Base-by-base conservation (phyloP, 1,140 invertebrate genomes). In the Listronotus bonariensis region DNA sequence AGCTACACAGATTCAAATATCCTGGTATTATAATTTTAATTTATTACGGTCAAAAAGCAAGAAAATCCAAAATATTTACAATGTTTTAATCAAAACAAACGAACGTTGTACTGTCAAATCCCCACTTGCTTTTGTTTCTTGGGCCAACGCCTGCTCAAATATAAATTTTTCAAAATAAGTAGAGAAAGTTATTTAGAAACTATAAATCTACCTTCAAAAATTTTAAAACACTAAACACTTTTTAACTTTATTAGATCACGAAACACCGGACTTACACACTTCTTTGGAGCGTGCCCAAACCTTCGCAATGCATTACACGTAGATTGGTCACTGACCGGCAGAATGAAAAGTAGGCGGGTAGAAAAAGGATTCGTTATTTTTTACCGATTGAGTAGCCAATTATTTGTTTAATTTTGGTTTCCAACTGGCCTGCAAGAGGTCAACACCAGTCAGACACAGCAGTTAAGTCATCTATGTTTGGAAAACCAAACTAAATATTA, bases 281-380 rank as follows among this genome's bases (percentile, higher is more conserved):
- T 54, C 36, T 36, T 32, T 17, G 34, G 58, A 65, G 51, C 72
- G 70, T 67, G 56, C 51, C 49, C 55, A 53, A 67, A 67, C 63
- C 51, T 49, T 56, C 59, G 43, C 53, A 63, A 60, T 53, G 45
- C 71, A 69, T 60, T 48, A 69, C 72, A 71, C 69, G 70, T 68
- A 67, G 66, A 60, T 72, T 71, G 70, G 72, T 73, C 72, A 73
- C 72, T 73, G 71, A 72, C 63, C 63, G 63, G 63, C 55, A n/a
- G 43, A 64, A 70, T 61, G 65, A 62, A 58, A 67, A 67, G 64
- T 69, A 67, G 68, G 65, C 64, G 58, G 64, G 12, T 46, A 42
- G 40, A 31, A 48, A 34, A 46, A 26, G 38, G 12, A 36, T 26
- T 53, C 15, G 20, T 18, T 20, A 20, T 49, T 49, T 18, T 3